Evolutionary conservation across 2,797 vertebrate genomes (phyloP), one percentile per base, ranked within the genome.

Genomic region (Cynopterus sphinx): DNA sequence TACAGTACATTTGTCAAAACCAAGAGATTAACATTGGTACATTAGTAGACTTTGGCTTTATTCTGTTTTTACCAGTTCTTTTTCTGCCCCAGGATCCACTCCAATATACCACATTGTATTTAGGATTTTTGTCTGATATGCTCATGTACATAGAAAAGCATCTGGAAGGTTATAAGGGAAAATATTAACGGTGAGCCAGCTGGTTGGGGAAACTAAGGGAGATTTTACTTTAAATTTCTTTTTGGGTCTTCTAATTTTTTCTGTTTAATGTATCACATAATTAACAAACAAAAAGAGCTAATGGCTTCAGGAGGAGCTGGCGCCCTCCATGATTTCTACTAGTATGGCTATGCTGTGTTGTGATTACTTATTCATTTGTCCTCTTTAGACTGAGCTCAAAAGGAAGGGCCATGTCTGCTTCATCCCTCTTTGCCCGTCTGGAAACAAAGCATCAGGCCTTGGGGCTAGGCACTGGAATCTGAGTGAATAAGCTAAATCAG

Each of bases 61-160:
- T 87, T 90, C 93, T 31, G 43, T 51, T 95, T 90, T 91, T 51
- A 70, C 59, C 51, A 73, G 9, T 68, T 88, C 94, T 92, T 89
- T 70, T 53, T 87, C 33, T 79, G 1, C 59, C 87, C 43, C 51
- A 46, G 51, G 13, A 77, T 63, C 10, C 36, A 93, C 55, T 41
- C 43, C 9, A 77, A 43, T 59, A 57, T 57, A 55, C 28, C 53
- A 57, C 59, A 51, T 21, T 75, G 65, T 51, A 63, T 67, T 91
- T 81, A 79, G 3, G 41, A 24, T 53, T 49, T 74, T 16, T 41
- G 26, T 26, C 26, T 55, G 19, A 22, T 86, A 39, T 57, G n/a
- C 75, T 63, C 57, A n/a, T 86, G 9, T 36, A n/a, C 63, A 71
- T 24, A 94, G 70, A 70, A 96, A 93, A 93, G 46, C 63, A 79